Evolutionary conservation across 2,888 invertebrate species (phyloP).

Genomic region (Ctenicera cuprea): DNA sequence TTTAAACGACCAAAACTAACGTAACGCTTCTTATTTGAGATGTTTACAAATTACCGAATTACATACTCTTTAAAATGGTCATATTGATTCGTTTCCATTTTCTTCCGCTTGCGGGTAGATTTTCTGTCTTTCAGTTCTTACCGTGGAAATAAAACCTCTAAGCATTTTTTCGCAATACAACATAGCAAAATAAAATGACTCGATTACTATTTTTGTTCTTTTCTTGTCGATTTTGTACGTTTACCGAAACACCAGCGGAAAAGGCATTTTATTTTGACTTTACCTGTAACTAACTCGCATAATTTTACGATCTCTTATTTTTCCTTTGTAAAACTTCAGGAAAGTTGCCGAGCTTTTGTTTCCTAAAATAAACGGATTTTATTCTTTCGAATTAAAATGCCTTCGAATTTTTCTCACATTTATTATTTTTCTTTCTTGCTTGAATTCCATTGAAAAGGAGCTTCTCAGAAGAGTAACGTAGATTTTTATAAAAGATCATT

Average conservation of each 20-base stretch:
- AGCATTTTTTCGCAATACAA: too few relatives aligned
- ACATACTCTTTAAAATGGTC: not conserved
- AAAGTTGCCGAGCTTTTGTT: constrained; percentile 27
- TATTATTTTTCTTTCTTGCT: not conserved
- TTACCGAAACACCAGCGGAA: too few relatives aligned
- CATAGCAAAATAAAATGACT: too few relatives aligned
- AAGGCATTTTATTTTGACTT: too few relatives aligned
- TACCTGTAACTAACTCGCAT: constrained; percentile 40
- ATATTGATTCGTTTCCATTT: not conserved
- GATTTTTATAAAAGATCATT: too few relatives aligned
- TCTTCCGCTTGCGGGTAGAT: too few relatives aligned
- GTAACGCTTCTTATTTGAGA: constrained; percentile 18
- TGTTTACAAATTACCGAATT: constrained; percentile 38
- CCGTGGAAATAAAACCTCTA: too few relatives aligned
- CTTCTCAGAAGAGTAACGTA: too few relatives aligned
- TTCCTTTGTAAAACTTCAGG: constrained; percentile 18
- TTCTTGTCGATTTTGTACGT: too few relatives aligned
- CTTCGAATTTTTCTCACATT: not conserved
- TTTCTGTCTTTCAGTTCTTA: too few relatives aligned
- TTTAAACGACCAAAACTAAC: constrained; percentile 38
- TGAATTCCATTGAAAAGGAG: too few relatives aligned
- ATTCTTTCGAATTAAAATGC: constrained; percentile 1
- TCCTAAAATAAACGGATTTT: constrained; percentile 33
- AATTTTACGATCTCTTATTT: constrained; percentile 23
- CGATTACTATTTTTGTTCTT: too few relatives aligned